phyloP scores from a whole-genome alignment of 2,888 invertebrate species.

The Papilio gigon region DNA sequence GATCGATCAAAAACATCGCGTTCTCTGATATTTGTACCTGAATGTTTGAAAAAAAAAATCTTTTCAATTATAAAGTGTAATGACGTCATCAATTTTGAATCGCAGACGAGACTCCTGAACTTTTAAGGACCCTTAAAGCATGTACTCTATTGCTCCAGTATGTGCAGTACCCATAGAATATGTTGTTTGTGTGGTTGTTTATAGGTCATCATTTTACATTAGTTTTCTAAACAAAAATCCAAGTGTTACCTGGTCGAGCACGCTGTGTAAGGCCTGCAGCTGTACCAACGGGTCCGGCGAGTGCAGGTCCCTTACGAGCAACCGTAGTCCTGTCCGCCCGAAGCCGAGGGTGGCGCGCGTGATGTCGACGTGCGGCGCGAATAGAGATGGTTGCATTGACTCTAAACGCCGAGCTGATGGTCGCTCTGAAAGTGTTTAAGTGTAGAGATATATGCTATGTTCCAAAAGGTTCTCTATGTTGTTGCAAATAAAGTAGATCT shows the following conservation, averaged over 20 bases:
- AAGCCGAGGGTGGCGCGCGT: constrained; percentile 66
- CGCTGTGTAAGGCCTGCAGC: constrained; percentile 68
- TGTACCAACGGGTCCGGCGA: constrained; percentile 60
- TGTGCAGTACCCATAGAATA: too few species aligned
- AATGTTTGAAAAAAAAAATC: constrained; percentile 40
- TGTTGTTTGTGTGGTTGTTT: too few species aligned
- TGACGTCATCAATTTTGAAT: neutral
- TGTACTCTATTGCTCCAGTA: too few species aligned
- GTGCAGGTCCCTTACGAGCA: constrained; percentile 67
- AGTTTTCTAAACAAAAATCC: too few species aligned
- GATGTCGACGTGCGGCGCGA: constrained; percentile 67
- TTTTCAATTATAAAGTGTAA: neutral
- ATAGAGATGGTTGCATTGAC: constrained; percentile 72
- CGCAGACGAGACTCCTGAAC: too few species aligned
- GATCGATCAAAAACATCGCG: constrained; percentile 65
- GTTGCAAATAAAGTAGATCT: too few species aligned
- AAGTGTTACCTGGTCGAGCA: constrained; percentile 73
- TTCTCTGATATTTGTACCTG: constrained; percentile 73
- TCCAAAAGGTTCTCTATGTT: too few species aligned
- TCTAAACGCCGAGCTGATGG: constrained; percentile 62
- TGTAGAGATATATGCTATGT: neutral
- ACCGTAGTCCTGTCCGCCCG: constrained; percentile 63
- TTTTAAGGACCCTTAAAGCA: neutral
- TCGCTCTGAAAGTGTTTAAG: constrained; percentile 48
- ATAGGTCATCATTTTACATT: too few species aligned